Evolutionary conservation across 2,888 invertebrate species (phyloP).

Genomic region (Nemurella pictetii): DNA sequence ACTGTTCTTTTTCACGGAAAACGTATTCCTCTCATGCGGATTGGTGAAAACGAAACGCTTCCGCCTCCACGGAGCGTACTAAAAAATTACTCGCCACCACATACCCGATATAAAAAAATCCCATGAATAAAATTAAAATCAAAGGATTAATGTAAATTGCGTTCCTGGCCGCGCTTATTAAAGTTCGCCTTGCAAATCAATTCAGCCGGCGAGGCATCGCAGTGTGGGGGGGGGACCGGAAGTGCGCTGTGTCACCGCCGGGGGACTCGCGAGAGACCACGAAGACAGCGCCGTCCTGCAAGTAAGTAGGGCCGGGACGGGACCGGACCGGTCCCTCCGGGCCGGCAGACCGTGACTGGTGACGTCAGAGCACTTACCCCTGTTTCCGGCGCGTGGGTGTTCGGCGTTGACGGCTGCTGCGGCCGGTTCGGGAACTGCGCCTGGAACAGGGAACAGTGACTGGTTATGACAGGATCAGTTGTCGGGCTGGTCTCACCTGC

Average conservation of each 20-base stretch:
- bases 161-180: neutral
- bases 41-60: too few species aligned
- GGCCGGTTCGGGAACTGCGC: conserved; percentile 68
- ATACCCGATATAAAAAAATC: neutral
- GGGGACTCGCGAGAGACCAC: neutral
- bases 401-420: conserved; percentile 75
- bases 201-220: neutral
- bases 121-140: conserved; percentile 12
- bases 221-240: neutral
- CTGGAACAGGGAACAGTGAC: conserved; percentile 52
- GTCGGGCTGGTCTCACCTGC: too few species aligned
- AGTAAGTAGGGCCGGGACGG: neutral
- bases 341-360: neutral
- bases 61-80: too few species aligned
- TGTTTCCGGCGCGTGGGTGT: conserved; percentile 75
- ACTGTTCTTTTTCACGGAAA: too few species aligned
- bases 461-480: too few species aligned
- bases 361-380: conserved; percentile 63
- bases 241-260: neutral
- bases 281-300: neutral
- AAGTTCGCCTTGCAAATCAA: neutral
- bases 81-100: neutral
- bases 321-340: neutral
- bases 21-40: too few species aligned
- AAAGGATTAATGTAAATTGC: neutral